phyloP scores from a whole-genome alignment of 2,113 vertebrate genomes.

The Psophia crepitans region DNA sequence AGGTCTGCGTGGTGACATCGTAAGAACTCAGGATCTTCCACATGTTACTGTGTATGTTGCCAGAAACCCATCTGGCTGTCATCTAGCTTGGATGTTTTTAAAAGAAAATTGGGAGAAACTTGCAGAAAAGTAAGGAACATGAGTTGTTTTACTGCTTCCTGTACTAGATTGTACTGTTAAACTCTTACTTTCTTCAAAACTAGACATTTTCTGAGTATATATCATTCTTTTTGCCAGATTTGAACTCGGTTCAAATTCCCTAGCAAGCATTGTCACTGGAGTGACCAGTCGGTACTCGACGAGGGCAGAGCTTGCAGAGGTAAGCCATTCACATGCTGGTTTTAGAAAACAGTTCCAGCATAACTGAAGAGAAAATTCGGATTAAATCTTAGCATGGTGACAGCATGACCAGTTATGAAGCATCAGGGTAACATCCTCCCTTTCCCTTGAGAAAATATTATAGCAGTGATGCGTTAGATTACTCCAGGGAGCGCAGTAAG shows the following conservation, averaged over 20 bases:
- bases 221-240: conserved; percentile 75
- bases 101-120: conserved; percentile 82
- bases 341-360: not conserved
- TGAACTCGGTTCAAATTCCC: conserved; percentile 79
- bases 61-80: conserved; percentile 80
- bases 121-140: conserved; percentile 82
- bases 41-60: conserved; percentile 71
- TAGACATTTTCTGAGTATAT: not conserved
- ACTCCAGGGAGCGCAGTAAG: not conserved
- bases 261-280: conserved; percentile 76
- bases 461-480: not conserved
- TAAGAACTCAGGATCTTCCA: conserved; percentile 89
- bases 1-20: conserved; percentile 80
- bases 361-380: not conserved
- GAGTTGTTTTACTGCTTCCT: not conserved
- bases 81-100: conserved; percentile 84
- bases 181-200: not conserved
- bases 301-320: conserved; percentile 80
- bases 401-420: not conserved
- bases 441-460: not conserved
- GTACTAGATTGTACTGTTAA: not conserved
- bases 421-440: not conserved
- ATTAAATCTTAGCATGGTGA: not conserved
- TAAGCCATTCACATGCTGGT: conserved; percentile 9
- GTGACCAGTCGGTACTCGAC: conserved; percentile 86